Conservation (phyloP, 2,113 vertebrate species). For the Daboia siamensis region DNA sequence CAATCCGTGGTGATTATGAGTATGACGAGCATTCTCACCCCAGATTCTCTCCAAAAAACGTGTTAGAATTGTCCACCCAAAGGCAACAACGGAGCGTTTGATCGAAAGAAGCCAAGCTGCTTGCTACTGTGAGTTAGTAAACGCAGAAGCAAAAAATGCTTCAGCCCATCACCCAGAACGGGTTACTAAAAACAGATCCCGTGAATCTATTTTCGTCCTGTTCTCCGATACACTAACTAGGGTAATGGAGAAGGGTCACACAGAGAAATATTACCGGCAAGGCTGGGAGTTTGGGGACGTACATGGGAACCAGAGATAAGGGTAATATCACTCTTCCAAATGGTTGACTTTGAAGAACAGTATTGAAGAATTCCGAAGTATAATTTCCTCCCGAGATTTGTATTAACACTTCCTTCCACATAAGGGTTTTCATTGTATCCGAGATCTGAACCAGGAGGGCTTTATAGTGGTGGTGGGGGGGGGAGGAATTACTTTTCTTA, state of each 20-base stretch:
- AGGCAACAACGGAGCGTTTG: neutral
- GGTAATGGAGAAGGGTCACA: conserved; percentile 27
- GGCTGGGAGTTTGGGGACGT: accelerated
- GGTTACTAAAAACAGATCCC: conserved; percentile 57
- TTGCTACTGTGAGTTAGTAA: neutral
- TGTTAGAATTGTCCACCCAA: neutral
- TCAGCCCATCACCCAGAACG: conserved; percentile 50
- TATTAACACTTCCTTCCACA: neutral
- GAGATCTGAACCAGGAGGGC: neutral
- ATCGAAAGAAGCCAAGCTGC: neutral
- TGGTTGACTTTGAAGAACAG: neutral
- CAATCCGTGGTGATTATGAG: neutral
- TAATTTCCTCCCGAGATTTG: neutral
- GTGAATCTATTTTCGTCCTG: conserved; percentile 52
- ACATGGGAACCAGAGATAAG: neutral
- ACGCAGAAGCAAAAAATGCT: neutral
- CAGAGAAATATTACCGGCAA: neutral
- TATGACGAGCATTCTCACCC: neutral
- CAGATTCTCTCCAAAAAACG: neutral
- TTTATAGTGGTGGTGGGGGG: no score
- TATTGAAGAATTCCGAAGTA: neutral
- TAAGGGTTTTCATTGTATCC: neutral
- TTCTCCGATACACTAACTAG: conserved; percentile 39
- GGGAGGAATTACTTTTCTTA: neutral
- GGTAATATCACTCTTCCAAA: neutral